phyloP scores from a whole-genome alignment of 1,140 invertebrate genomes.

The Eriocheir sinensis region DNA sequence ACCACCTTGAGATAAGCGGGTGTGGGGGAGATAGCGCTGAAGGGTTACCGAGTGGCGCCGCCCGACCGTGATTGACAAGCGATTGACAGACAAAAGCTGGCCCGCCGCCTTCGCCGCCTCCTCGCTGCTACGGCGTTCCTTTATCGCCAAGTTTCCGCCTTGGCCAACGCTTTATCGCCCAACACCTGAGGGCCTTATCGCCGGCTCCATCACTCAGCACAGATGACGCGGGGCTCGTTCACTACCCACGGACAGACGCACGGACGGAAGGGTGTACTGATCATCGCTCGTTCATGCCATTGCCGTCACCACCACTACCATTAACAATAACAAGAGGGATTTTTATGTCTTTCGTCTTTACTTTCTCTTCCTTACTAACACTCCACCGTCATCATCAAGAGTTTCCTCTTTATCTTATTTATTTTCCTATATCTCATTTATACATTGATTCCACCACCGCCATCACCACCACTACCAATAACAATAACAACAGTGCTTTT shows the following conservation, averaged over 20 bases:
- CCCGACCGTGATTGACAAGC: conserved; percentile 70
- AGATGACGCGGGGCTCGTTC: conserved; percentile 5
- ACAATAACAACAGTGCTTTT: too few relatives aligned
- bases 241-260: neutral
- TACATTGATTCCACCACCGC: too few relatives aligned
- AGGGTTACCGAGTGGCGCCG: conserved; percentile 72
- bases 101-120: conserved; percentile 32
- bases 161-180: conserved; percentile 54
- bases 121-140: conserved; percentile 33
- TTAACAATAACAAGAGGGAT: too few relatives aligned
- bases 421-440: neutral
- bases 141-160: conserved; percentile 58
- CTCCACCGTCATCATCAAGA: too few relatives aligned
- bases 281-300: too few relatives aligned
- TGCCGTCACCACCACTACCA: too few relatives aligned
- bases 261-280: neutral
- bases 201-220: conserved; percentile 47
- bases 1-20: conserved; percentile 73
- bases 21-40: conserved; percentile 71
- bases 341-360: too few relatives aligned
- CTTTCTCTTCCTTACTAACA: too few relatives aligned
- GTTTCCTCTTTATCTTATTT: neutral
- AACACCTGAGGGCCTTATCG: conserved; percentile 62
- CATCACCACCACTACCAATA: too few relatives aligned
- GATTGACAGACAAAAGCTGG: conserved; percentile 71